Evolutionary conservation across 1,140 invertebrate genomes (phyloP), one percentile per base, ranked within the genome.

Genomic region (Drosophila biarmipes): DNA sequence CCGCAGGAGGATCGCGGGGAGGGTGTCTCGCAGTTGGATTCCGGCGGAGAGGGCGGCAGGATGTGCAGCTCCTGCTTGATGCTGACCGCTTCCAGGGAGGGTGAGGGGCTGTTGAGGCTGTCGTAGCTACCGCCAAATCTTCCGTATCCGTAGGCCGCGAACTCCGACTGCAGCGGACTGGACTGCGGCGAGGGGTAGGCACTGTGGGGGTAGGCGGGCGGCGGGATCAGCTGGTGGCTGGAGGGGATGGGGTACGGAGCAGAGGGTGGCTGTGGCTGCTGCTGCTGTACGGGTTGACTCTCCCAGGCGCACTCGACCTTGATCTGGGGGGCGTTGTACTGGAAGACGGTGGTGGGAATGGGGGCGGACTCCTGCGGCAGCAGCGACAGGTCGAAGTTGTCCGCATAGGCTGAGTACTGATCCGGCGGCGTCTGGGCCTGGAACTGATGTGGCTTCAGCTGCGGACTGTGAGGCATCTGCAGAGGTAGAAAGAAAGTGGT

Each of bases 391-490:
- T 96, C 95, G 87, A 96, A 96, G 66, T 92, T 93, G 59, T 95
- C 94, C n/a, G 93, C 93, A 69, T 95, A 94, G 81, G 95, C 95
- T 45, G 93, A 93, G 71, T 93, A 95, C 81, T 94, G 95, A 38
- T 96, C 95, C 67, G 68, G 34, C 34, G 73, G 31, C 58, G 74
- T 56, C 35, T 78, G 78, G 66, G 69, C 67, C 58, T 72, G 59
- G 59, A 67, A 87, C 40, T 74, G 69, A 46, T 77, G 73, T 77
- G 73, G 94, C 77, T 95, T 95, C 58, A 95, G 96, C 95, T 85
- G 96, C 94, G 67, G 95, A 96, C 96, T 84, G 96, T 97, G 96
- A 92, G 96, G 95, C 96, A 97, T 97, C 96, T 97, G 95, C 34
- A 93, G 93, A 38, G 43, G n/a, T 40, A 34, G 49, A 45, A 52